These are phyloP conservation scores for Bombylius major DNA, from an alignment of 2,888 invertebrate species.

Conservation along the genomic window DNA sequence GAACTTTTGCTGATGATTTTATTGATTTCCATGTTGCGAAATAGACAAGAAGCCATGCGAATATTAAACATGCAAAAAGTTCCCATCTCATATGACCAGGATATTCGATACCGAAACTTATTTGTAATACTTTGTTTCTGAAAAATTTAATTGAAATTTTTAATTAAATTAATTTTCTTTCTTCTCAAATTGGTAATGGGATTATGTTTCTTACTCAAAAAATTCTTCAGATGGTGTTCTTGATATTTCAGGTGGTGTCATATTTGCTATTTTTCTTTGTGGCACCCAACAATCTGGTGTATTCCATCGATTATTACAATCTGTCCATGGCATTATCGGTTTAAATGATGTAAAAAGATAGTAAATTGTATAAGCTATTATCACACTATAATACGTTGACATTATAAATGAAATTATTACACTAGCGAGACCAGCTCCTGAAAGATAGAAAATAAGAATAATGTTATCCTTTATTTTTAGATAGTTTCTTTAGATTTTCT, in stretches of 20 bases:
- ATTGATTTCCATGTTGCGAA: constrained; percentile 95
- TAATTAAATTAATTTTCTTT: too few relatives aligned
- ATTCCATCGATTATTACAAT: constrained; percentile 70
- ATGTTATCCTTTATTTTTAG: too few relatives aligned
- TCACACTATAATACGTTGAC: constrained; percentile 91
- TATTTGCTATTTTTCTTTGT: constrained; percentile 41
- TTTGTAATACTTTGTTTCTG: constrained; percentile 76
- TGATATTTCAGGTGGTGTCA: constrained; percentile 55
- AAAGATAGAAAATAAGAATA: constrained; percentile 18
- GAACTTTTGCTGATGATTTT: constrained; percentile 76
- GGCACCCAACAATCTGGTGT: constrained; percentile 73
- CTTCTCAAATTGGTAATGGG: not conserved
- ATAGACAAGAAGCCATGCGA: constrained; percentile 90
- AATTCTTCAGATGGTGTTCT: constrained; percentile 85
- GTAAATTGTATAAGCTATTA: constrained; percentile 88
- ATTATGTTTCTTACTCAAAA: constrained; percentile 57
- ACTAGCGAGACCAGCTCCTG: constrained; percentile 86
- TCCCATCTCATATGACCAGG: constrained; percentile 78
- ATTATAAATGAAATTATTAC: constrained; percentile 89
- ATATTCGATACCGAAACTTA: constrained; percentile 70
- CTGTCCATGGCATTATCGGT: constrained; percentile 78
- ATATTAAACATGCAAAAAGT: constrained; percentile 73
- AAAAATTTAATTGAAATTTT: constrained; percentile 25
- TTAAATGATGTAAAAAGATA: constrained; percentile 87
- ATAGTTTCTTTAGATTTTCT: too few relatives aligned